These are phyloP conservation scores for Smithornis capensis DNA, from an alignment of 2,113 vertebrate species.

Conservation along the genomic window DNA sequence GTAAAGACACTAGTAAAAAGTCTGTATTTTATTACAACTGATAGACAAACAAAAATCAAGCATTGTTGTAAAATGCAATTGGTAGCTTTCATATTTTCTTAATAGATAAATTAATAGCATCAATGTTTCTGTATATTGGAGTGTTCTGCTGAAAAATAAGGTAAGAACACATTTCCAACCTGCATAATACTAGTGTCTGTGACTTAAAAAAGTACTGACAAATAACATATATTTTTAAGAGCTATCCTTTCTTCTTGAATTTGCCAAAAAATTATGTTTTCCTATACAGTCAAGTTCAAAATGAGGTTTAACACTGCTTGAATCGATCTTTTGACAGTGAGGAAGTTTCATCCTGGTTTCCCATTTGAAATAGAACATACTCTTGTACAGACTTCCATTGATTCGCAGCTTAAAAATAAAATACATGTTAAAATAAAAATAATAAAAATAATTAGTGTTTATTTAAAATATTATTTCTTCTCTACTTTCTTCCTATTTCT, in stretches of 20 bases:
- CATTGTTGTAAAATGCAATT: background rate
- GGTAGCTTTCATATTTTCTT: background rate
- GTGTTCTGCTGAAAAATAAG: background rate
- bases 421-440: background rate
- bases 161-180: background rate
- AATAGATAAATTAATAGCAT: background rate
- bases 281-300: background rate
- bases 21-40: background rate
- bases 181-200: background rate
- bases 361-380: background rate
- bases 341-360: background rate
- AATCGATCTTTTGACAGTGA: background rate
- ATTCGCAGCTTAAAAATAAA: background rate
- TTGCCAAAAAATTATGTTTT: background rate
- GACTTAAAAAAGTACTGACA: background rate
- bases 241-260: background rate
- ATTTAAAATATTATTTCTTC: background rate
- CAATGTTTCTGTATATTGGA: background rate
- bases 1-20: background rate
- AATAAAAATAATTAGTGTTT: background rate
- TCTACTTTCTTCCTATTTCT: background rate
- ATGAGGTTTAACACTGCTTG: background rate
- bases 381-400: background rate
- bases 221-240: background rate
- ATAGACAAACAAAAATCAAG: background rate